Evolutionary conservation across 2,888 invertebrate genomes (phyloP).

Genomic region (Lochmaea capreae): DNA sequence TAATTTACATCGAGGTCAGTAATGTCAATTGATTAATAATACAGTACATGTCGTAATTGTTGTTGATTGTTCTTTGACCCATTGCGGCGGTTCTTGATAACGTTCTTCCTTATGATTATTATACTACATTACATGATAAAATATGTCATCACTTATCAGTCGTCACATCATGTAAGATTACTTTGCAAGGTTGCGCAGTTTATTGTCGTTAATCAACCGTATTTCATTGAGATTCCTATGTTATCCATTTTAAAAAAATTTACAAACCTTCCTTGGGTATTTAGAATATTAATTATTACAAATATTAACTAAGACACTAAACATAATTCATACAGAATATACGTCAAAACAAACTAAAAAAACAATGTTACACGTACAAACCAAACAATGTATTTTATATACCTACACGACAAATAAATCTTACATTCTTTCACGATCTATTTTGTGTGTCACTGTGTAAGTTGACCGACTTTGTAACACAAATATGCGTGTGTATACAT

Average conservation of each 20-base stretch:
- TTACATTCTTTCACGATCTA: background rate
- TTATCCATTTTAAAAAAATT: background rate
- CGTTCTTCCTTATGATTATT: constrained; percentile 26
- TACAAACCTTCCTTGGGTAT: too few species aligned
- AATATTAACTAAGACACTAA: too few species aligned
- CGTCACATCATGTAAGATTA: constrained; percentile 23
- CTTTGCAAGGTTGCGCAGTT: constrained; percentile 23
- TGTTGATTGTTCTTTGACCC: constrained; percentile 40
- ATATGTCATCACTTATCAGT: constrained; percentile 25
- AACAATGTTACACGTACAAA: too few species aligned
- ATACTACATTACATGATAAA: constrained; percentile 26
- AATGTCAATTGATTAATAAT: constrained; percentile 39
- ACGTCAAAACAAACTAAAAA: too few species aligned
- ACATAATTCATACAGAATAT: too few species aligned
- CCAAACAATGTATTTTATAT: background rate
- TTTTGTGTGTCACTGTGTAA: constrained; percentile 6
- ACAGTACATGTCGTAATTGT: constrained; percentile 32
- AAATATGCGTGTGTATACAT: constrained; percentile 1
- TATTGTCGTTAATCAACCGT: constrained; percentile 21
- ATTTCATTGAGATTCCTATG: constrained; percentile 23
- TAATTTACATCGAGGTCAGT: constrained; percentile 19
- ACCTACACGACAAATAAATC: background rate
- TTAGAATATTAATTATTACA: too few species aligned
- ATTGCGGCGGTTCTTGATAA: constrained; percentile 27
- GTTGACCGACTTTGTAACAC: constrained; percentile 10